Conservation (phyloP, 35 echinoderm and acorn worm species). For the Eucidaris tribuloides region DNA sequence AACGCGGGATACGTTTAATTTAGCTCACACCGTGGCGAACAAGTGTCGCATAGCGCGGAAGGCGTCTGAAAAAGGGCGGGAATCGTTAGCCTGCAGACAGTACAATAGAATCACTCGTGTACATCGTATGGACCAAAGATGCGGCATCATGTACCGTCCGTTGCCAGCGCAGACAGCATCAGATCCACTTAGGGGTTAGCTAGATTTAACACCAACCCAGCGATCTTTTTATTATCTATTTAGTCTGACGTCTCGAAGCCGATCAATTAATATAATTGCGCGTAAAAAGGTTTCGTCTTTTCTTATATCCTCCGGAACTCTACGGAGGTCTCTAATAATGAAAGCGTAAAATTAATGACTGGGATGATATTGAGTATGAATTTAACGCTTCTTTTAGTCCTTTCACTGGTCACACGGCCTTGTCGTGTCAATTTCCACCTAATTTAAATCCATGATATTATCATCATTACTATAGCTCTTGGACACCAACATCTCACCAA, state of each 20-base stretch:
- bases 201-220: constrained; percentile 1
- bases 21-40: background rate
- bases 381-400: constrained; percentile 24
- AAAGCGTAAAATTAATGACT: constrained; percentile 4
- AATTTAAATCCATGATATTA: too few relatives aligned
- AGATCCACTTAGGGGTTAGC: background rate
- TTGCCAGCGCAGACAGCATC: too few relatives aligned
- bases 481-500: too few relatives aligned
- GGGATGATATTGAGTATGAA: background rate
- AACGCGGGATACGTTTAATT: background rate
- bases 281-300: too few relatives aligned
- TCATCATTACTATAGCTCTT: too few relatives aligned
- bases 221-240: constrained; percentile 27
- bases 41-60: background rate
- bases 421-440: too few relatives aligned
- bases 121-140: too few relatives aligned
- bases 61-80: background rate
- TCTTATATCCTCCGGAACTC: too few relatives aligned
- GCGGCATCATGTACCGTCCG: too few relatives aligned
- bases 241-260: background rate
- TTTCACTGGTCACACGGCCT: constrained; percentile 6
- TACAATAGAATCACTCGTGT: too few relatives aligned
- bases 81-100: background rate
- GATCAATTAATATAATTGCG: constrained; percentile 36
- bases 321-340: background rate